Base-by-base conservation (phyloP, 2,888 invertebrate genomes). In the Fragum whitleyi region DNA sequence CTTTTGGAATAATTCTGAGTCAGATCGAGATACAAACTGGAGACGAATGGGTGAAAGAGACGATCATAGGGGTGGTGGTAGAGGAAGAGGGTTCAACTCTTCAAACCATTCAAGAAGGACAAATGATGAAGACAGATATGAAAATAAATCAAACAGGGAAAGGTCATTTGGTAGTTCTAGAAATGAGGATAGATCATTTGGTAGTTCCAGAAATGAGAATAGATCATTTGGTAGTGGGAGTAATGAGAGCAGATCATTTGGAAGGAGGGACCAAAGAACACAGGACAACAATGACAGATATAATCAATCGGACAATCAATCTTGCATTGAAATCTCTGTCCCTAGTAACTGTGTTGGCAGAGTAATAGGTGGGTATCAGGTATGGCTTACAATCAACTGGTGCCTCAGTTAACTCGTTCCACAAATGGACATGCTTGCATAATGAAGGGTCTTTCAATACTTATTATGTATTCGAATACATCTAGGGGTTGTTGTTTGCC, bases 341-440 rank as follows among this genome's bases (percentile, higher is more conserved):
- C 79, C 79, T 9, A 77, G 81, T 21, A 81, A 76, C 26, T 62
- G 72, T 69, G 89, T 90, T 68, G 91, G 90, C 5, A 86, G 79
- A 81, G 87, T 91, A 19, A 91, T 91, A 69, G 90, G 90, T 90
- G 73, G 80, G 59, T 28, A 62, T 21, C 6, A 39, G 39, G 7
- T n/a, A 36, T 36, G 32, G 32, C 9, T 6, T 6, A 3, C 32
- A 36, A 9, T 36, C 3, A 36, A 36, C 32, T 36, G 5, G 9
- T 36, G 9, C 32, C 3, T 9, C 3, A 6, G 32, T 36, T 9
- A 36, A 36, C 32, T 36, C 32, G 32, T 36, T 36, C 32, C 32
- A n/a, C n/a, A n/a, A n/a, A n/a, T n/a, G n/a, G n/a, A n/a, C n/a
- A n/a, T n/a, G n/a, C n/a, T n/a, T n/a, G n/a, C n/a, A n/a, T n/a